Conservation (phyloP, 2,113 vertebrate genomes). For the Gallinago jamesoni region DNA sequence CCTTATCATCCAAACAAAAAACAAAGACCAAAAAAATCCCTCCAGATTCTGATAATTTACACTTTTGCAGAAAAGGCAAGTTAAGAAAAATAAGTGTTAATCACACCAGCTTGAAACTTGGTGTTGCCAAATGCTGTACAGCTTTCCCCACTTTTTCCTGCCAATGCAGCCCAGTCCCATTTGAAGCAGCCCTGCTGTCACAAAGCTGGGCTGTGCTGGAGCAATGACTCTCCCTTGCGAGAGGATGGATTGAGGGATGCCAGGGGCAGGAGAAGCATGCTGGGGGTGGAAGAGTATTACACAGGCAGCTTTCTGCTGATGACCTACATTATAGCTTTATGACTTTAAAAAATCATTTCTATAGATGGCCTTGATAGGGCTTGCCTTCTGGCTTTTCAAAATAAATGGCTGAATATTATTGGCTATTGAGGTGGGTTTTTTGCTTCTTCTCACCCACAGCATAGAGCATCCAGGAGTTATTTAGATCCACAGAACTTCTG, state of each 20-base stretch:
- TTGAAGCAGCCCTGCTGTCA: not conserved
- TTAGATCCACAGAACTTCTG: constrained; percentile 38
- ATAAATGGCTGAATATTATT: not conserved
- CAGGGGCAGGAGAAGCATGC: fast-evolving
- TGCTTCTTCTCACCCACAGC: not conserved
- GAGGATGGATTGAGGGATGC: not conserved
- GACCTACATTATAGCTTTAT: constrained; percentile 8
- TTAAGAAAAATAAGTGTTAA: not conserved
- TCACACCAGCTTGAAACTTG: not conserved
- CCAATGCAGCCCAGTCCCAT: not conserved
- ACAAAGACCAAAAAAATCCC: not conserved
- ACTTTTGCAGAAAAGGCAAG: not conserved
- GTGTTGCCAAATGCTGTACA: not conserved
- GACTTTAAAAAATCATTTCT: constrained; percentile 55
- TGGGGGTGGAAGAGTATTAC: fast-evolving
- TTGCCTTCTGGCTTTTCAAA: constrained; percentile 50
- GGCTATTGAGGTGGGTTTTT: not conserved
- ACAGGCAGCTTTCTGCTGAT: not conserved
- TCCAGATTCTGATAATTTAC: not conserved
- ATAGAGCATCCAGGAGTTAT: not conserved
- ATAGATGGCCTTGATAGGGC: constrained; percentile 27
- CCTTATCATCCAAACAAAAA: not conserved
- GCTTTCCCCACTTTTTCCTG: not conserved
- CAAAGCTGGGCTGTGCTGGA: not conserved
- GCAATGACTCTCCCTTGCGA: not conserved